These are phyloP conservation scores for Conger conger DNA, from an alignment of 2,113 vertebrate species.

Conservation along the genomic window DNA sequence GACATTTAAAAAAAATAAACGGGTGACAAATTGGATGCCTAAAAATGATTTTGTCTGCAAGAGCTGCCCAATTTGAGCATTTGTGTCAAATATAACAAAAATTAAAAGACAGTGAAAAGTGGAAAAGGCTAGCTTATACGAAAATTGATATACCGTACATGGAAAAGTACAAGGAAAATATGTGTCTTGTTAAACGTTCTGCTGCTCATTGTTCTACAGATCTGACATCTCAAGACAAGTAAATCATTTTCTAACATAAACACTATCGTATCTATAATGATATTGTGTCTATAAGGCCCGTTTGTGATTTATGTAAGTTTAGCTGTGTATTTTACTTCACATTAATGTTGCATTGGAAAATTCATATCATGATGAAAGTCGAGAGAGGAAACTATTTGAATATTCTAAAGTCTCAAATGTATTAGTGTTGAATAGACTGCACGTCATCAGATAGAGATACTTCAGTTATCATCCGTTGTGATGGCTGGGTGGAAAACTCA, in stretches of 20 bases:
- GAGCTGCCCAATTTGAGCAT: not conserved
- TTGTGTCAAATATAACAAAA: not conserved
- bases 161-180: too few relatives aligned
- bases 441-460: not conserved
- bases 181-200: too few relatives aligned
- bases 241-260: too few relatives aligned
- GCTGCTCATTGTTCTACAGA: too few relatives aligned
- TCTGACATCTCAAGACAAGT: too few relatives aligned
- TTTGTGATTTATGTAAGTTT: not conserved
- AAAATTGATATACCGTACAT: too few relatives aligned
- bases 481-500: not conserved
- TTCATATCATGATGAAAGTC: not conserved
- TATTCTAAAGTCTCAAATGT: not conserved
- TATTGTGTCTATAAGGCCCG: too few relatives aligned
- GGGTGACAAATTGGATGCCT: not conserved
- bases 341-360: too few relatives aligned
- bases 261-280: too few relatives aligned
- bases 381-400: not conserved
- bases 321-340: not conserved
- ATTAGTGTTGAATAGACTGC: not conserved
- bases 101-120: not conserved
- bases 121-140: too few relatives aligned
- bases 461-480: not conserved
- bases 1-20: not conserved
- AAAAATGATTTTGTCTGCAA: not conserved